Evolutionary conservation across 2,888 invertebrate species (phyloP), one percentile per base, ranked within the genome.

Genomic region (Mycogona germanica): DNA sequence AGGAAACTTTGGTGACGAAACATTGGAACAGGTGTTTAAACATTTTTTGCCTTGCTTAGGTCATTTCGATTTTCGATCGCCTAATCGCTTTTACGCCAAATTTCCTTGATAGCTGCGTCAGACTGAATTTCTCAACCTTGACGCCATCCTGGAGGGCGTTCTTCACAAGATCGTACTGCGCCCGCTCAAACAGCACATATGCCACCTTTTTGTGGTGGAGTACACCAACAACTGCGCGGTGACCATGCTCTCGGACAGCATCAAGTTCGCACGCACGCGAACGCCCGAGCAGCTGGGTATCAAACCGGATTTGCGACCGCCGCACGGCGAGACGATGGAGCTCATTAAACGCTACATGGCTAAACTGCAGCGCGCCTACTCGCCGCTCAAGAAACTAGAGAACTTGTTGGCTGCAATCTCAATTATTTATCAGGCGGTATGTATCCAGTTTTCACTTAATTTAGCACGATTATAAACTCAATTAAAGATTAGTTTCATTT

Each of bases 111-210:
- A 84, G 76, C 74, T 96, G 55, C 87, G 85, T 67, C 75, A 86
- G 2, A 87, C 87, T 57, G 93, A 95, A 70, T 93, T 95, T 68
- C 76, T 96, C 46, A 96, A 96, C 73, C 76, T 96, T 68, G 96
- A 97, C 68, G 86, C 92, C 53, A 92, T 96, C 62, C 73, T 96
- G 62, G 96, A 97, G 72, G 85, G 86, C 56, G 91, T 95, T 58
- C 84, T 97, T 77, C 92, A 93, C 71, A 81, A 87, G 61, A 75
- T 95, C 62, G 87, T 96, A 26, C 85, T 96, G 32, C 75, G 82
- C 51, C 92, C 92, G 6, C 72, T 93, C 59, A 81, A 88, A 58
- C 80, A 82, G 56, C 84, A 87, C 64, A 78, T 93, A 58, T 87
- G 89, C 67, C 76, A 81, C 60, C 74, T 89, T 63, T 83, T 91